Evolutionary conservation across 2,888 invertebrate species (phyloP), one percentile per base, ranked within the genome.

Genomic region (Argynnis bischoffii): DNA sequence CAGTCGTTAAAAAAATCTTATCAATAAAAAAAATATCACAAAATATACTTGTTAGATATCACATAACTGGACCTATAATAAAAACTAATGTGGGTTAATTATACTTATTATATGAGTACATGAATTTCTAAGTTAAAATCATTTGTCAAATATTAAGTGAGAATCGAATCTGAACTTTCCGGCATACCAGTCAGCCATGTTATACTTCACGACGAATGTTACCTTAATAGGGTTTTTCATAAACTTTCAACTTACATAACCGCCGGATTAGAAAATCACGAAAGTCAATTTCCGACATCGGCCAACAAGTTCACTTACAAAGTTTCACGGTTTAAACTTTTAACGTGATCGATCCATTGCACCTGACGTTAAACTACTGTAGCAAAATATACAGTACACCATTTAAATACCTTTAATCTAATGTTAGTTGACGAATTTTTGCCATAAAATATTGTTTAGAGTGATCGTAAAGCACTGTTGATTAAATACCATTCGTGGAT

Each of bases 271-370:
- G 56, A 66, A 69, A 68, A 63, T 67, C 41, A 67, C 47, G 55
- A 67, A 64, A 73, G 69, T 71, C 63, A 75, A 72, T 75, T 74
- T 64, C 71, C 66, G 57, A 68, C 66, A 69, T 66, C 64, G 61
- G 35, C 64, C 63, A 71, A 74, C 70, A 69, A 72, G 69, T 72
- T 74, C 55, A 55, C 69, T 67, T 67, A 75, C 70, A 69, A 72
- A 72, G 70, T 74, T 70, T 47, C 31, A 46, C 63, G 51, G 56
- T 70, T 73, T 65, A 70, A 75, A 69, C 47, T 74, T 72, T 65
- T 66, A 70, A 64, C 67, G 66, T 65, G 69, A 73, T 70, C 72
- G 70, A 70, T 72, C 64, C 54, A 21, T 55, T 70, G 67, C 67
- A 67, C 56, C 55, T 56, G 67, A 67, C 56, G 21, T 56, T 18